Base-by-base conservation (phyloP, 2,888 invertebrate genomes). In the Dorcus parallelipipedus region DNA sequence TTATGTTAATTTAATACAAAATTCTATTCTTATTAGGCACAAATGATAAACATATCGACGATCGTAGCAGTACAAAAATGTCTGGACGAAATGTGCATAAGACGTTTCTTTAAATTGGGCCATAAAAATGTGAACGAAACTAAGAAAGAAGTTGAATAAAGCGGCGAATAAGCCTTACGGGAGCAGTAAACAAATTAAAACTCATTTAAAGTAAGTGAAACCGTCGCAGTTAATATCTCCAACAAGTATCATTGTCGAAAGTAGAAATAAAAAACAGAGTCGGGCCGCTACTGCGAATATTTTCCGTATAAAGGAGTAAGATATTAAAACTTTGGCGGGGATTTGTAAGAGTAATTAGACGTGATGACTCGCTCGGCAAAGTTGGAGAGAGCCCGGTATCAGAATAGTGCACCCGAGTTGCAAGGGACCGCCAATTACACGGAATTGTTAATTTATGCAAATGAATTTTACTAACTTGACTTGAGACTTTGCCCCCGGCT, bases 271-370 rank as follows among this genome's bases (percentile, higher is more conserved):
- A 61, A 57, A 47, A 41, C 54, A 48, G 17, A 49, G 47, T 14
- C 38, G 14, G 7, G 14, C 10, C 50, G 56, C 49, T 58, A 51
- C 51, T 61, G 52, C 49, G 56, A 55, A 59, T 61, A 58, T 60
- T 60, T 58, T 54, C 58, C 59, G 61, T 59, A 61, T 61, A 61
- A 63, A 61, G 59, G 61, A 50, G 58, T 54, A 63, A 67, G 71
- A 72, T 71, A 71, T 72, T 72, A 70, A 73, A 73, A 73, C 71
- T 73, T 73, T 62, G 61, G 64, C 48, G 61, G 68, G 70, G 70
- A 73, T 73, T 74, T 73, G 72, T 69, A 67, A 67, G 68, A 69
- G 71, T 71, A 74, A 74, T 74, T 74, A 74, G 68, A 64, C 68
- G 68, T 67, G 73, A 69, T 70, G 71, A 68, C 68, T 68, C 67